Evolutionary conservation across 2,888 invertebrate species (phyloP), one percentile per base, ranked within the genome.

Genomic region (Drosophila mayaguana): DNA sequence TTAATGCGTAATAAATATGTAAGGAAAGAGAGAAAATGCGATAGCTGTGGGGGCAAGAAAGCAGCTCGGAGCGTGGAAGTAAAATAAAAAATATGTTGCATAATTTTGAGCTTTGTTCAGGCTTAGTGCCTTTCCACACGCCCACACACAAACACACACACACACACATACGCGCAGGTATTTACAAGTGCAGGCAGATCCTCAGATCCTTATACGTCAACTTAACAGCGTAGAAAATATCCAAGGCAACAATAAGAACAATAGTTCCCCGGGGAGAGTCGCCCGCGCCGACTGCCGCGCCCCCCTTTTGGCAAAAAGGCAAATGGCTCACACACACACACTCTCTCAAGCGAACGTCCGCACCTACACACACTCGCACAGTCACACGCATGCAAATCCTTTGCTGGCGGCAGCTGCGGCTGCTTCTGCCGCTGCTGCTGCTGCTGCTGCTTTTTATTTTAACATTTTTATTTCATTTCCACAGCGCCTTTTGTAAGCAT

Each of bases 61-160:
- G 67, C 38, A 73, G 66, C 61, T 45, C 63, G 46, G 68, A 70
- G 72, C 73, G 68, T 70, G 72, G 79, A 78, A 85, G 75, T 77
- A 83, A 82, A 89, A 89, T 76, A 88, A 89, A 85, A 85, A 89
- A 83, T 88, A 86, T 88, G 83, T 86, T 87, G 89, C 90, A 89
- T 90, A 90, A 89, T 90, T 89, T 90, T 80, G 78, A 90, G 90
- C 88, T 89, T 90, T 89, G 85, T 90, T 88, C 84, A 86, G 80
- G 84, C 90, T 90, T 88, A 90, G 88, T 90, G 83, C 90, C 90
- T 88, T 86, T 84, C 72, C 75, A 73, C 81, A 77, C 77, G 67
- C 56, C 28, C 53, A 51, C 7, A 14, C 18, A 20, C 50, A 7
- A 20, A 14, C 38, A 14, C 43, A 5, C 16, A 22, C 36, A 22